Evolutionary conservation across 2,113 vertebrate species (phyloP), one percentile per base, ranked within the genome.

Genomic region (Anser cygnoides): DNA sequence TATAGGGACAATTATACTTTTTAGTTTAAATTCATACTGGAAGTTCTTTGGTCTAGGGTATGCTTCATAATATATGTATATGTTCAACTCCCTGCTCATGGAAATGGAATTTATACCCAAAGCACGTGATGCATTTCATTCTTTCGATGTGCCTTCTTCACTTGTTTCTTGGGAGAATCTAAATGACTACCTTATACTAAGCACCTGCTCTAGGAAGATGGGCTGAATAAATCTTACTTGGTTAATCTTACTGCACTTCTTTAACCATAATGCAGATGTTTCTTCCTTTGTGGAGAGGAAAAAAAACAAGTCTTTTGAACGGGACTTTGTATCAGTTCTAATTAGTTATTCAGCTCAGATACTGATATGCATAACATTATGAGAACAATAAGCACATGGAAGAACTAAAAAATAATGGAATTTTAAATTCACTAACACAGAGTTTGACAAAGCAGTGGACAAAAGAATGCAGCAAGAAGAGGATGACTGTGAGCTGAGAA

Each of bases 341-440:
- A 89, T 93, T 83, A 94, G 52, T 67, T 84, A 87, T 95, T 95
- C n/a, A 4, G 14, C 26, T 91, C 70, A 95, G 61, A 84, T 75
- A 84, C 22, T 35, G 70, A 92, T 84, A 93, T 79, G 84, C 74
- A 80, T 85, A 61, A 92, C 25, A 61, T 91, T 90, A 82, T 28
- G 33, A n/a, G 59, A 96, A 96, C 43, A 92, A 22, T 26, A 94
- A 63, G 15, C 17, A 66, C 5, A 39, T n/a, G 21, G 52, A 84
- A 79, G 21, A 92, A 79, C 8, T 10, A 91, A 96, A 85, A 96
- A 96, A 68, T 74, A 89, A 77, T n/a, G 68, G 66, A 9, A 84
- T 92, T 94, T 96, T 65, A 94, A 94, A 85, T 71, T 74, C 28
- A 41, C 66, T n/a, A 65, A 65, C 66, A 70, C 17, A 9, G 72